Conservation (phyloP, 2,888 invertebrate species). For the Macrophya annulata region DNA sequence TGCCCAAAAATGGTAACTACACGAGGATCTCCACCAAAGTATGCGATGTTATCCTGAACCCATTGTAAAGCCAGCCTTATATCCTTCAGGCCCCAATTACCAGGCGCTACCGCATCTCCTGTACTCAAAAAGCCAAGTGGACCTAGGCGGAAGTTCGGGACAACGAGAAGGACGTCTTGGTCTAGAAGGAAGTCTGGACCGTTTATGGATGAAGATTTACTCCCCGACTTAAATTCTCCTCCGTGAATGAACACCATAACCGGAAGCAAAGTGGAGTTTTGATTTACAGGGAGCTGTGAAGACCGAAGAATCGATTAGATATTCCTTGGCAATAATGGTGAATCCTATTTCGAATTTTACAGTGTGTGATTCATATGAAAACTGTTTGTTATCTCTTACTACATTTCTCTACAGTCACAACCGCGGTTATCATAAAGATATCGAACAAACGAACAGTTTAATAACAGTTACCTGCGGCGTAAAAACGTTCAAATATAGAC, state of each 20-base stretch:
- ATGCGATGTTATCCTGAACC: slow-evolving; percentile 35
- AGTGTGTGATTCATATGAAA: not conserved
- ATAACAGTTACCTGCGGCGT: slow-evolving; percentile 14
- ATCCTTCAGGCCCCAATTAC: slow-evolving; percentile 44
- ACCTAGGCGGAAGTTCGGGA: slow-evolving; percentile 22
- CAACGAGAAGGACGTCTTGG: slow-evolving; percentile 32
- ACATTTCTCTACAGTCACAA: not conserved
- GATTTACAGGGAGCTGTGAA: slow-evolving; percentile 9
- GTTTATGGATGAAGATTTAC: not conserved
- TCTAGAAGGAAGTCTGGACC: slow-evolving; percentile 38
- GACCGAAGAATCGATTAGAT: not conserved
- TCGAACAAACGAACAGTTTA: not conserved
- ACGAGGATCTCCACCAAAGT: slow-evolving; percentile 37
- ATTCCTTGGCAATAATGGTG: no score
- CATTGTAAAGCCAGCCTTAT: slow-evolving; percentile 29
- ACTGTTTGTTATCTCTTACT: not conserved
- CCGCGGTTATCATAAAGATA: not conserved
- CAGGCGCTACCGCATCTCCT: slow-evolving; percentile 33
- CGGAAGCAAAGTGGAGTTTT: not conserved
- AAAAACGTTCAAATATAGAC: slow-evolving; percentile 46
- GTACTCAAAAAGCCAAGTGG: slow-evolving; percentile 36
- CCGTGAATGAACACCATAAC: slow-evolving; percentile 45
- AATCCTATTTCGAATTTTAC: not conserved
- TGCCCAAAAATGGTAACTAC: slow-evolving; percentile 39
- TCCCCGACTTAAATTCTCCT: not conserved